Percentiles rank a stretch among this genome's conserved stretches.
These are phyloP conservation scores for Muraenolepis orangiensis DNA, from an alignment of 2,797 vertebrate genomes.

Conservation along the genomic window DNA sequence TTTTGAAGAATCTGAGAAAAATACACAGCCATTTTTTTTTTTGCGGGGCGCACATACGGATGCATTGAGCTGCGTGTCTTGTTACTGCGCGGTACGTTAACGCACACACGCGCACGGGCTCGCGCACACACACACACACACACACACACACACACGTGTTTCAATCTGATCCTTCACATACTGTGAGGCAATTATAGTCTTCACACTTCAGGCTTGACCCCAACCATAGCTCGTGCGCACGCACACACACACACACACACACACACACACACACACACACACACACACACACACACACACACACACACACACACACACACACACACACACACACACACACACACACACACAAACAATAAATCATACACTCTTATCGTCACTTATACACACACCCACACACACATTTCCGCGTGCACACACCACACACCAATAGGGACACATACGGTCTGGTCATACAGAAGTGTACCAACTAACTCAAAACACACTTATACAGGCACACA, in stretches of 20 bases:
- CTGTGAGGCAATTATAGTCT: too few relatives aligned
- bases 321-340: neutral
- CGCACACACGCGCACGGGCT: neutral
- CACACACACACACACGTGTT: neutral
- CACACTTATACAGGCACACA: constrained; percentile 21
- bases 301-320: too few relatives aligned
- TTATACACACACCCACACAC: neutral
- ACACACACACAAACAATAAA: neutral
- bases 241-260: too few relatives aligned
- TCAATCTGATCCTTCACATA: neutral
- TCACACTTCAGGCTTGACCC: too few relatives aligned
- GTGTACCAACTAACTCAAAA: too few relatives aligned
- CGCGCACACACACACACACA: too few relatives aligned
- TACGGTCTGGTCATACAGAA: too few relatives aligned
- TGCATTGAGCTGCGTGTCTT: constrained; percentile 42
- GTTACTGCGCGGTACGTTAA: constrained; percentile 33
- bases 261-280: neutral
- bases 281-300: too few relatives aligned
- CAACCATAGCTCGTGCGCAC: too few relatives aligned
- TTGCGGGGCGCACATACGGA: constrained; percentile 49
- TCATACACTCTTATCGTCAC: constrained; percentile 18
- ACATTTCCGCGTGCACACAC: constrained; percentile 48
- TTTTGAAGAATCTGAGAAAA: constrained; percentile 65
- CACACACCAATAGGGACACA: too few relatives aligned
- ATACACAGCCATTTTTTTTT: constrained; percentile 67